Evolutionary conservation across 2,113 vertebrate species (phyloP).

Genomic region (Hiodon alosoides): DNA sequence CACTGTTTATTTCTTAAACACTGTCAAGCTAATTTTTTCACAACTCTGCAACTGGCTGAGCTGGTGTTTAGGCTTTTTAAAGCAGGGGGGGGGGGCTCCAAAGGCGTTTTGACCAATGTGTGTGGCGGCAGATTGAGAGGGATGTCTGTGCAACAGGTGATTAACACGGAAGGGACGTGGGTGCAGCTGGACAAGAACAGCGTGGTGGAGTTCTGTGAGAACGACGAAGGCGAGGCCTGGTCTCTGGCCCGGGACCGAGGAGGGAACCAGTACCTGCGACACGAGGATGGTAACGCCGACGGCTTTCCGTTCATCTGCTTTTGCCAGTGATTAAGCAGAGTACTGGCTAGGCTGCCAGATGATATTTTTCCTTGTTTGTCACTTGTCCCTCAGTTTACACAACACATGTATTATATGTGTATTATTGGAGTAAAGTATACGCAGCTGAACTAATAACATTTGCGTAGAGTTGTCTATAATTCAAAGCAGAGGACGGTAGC

Average conservation of each 20-base stretch:
- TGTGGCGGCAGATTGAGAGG: constrained; percentile 48
- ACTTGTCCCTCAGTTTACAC: no score
- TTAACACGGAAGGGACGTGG: constrained; percentile 95
- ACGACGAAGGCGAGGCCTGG: constrained; percentile 97
- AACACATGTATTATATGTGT: not conserved
- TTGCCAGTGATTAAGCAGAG: no score
- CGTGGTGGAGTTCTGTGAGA: constrained; percentile 98
- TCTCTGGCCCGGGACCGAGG: constrained; percentile 93
- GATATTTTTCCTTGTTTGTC: no score
- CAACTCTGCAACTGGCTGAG: no score
- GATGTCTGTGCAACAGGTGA: constrained; percentile 81
- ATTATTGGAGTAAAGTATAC: not conserved
- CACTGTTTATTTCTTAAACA: not conserved
- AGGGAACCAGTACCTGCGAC: constrained; percentile 93
- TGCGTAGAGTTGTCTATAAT: no score
- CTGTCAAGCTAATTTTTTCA: no score
- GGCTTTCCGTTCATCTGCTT: not conserved
- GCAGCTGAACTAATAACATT: no score
- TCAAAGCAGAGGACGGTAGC: no score
- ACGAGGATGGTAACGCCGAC: constrained; percentile 84
- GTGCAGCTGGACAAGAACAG: constrained; percentile 99
- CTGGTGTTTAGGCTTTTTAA: not conserved
- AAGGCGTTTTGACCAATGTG: not conserved
- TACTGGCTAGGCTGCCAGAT: not conserved
- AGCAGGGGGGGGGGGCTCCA: not conserved